phyloP scores from a whole-genome alignment of 1,140 invertebrate species.

The Drosophila lacteicornis region DNA sequence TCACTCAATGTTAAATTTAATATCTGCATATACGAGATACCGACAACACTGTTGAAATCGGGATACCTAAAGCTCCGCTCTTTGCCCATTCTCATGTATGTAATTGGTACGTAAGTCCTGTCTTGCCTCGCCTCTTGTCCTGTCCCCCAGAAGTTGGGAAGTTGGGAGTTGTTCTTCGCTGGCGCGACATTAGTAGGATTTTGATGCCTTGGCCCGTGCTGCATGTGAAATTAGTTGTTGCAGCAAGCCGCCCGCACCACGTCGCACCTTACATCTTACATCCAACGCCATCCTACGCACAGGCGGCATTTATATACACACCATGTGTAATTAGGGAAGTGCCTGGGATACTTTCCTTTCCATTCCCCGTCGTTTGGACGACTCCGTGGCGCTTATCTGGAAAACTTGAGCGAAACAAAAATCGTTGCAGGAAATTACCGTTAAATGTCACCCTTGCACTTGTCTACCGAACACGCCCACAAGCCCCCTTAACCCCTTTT shows the following conservation, averaged over 20 bases:
- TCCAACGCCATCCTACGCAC: constrained; percentile 7
- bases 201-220: constrained; percentile 72
- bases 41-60: constrained; percentile 6
- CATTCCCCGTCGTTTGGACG: constrained; percentile 33
- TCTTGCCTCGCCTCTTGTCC: constrained; percentile 36
- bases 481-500: constrained; percentile 11
- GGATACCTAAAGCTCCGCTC: neutral
- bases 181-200: constrained; percentile 79
- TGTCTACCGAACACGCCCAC: constrained; percentile 19
- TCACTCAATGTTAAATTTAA: too few relatives aligned
- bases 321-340: constrained; percentile 79
- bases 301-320: constrained; percentile 59
- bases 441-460: constrained; percentile 75
- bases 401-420: constrained; percentile 52
- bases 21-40: too few relatives aligned
- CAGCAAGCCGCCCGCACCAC: constrained; percentile 12
- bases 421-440: constrained; percentile 67
- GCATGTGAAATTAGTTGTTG: constrained; percentile 80
- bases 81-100: constrained; percentile 46
- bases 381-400: constrained; percentile 61
- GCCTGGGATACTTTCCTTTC: constrained; percentile 45
- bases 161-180: constrained; percentile 70
- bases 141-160: constrained; percentile 32
- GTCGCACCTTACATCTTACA: neutral
- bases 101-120: constrained; percentile 80